Evolutionary conservation across 2,888 invertebrate genomes (phyloP).

Genomic region (Eupithecia inturbata): DNA sequence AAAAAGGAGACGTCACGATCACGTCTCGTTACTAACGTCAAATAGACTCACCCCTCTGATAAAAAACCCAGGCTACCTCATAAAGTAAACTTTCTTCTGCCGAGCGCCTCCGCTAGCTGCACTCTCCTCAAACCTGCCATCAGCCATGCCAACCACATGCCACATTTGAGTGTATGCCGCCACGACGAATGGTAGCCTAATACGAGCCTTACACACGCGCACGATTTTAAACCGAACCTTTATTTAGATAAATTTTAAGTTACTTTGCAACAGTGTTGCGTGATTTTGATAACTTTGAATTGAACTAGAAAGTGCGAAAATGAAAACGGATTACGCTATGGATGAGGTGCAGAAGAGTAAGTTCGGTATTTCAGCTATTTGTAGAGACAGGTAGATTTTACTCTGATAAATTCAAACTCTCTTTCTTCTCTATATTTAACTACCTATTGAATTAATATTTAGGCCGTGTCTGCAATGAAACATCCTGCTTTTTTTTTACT

Average conservation of each 20-base stretch:
- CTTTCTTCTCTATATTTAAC: no score
- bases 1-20: no score
- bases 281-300: constrained; percentile 53
- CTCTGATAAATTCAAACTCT: not conserved
- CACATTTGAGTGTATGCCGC: constrained; percentile 71
- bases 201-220: constrained; percentile 44
- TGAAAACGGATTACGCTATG: constrained; percentile 84
- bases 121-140: constrained; percentile 62
- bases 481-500: no score
- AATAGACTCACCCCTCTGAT: no score
- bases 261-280: constrained; percentile 59
- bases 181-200: constrained; percentile 69
- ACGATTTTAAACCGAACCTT: constrained; percentile 31
- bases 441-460: no score
- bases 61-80: not conserved
- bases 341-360: constrained; percentile 83
- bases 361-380: constrained; percentile 45
- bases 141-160: constrained; percentile 66
- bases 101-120: constrained; percentile 47
- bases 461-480: no score
- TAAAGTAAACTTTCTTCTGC: constrained; percentile 15
- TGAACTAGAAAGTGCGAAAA: constrained; percentile 72
- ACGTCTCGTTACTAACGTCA: no score
- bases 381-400: not conserved
- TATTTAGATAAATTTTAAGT: constrained; percentile 17